Evolutionary conservation across 1,140 invertebrate species (phyloP), one percentile per base, ranked within the genome.

Genomic region (Onthophagus taurus): DNA sequence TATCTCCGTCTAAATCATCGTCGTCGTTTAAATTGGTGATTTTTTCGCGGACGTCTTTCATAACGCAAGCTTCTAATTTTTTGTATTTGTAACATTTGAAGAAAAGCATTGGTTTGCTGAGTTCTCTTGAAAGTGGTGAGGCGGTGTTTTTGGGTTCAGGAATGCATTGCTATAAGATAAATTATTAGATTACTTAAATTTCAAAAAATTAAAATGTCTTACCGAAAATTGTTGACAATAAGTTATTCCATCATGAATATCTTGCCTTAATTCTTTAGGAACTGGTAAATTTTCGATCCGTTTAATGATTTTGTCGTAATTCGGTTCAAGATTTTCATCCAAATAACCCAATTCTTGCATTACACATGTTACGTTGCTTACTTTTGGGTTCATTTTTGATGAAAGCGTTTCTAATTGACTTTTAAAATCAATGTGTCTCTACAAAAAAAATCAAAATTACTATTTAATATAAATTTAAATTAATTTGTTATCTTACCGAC

Each of bases 61-160:
- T 78, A 30, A 78, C 73, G 51, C 77, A 80, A 0, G 77, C 75
- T 59, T 80, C 77, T 11, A 80, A 50, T 57, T 80, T 80, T 60
- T 80, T 80, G 57, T 80, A 75, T 70, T 80, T 78, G 53, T 80
- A 80, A 54, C 77, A 80, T 44, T 75, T 69, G 66, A 80, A 80
- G 69, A 80, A 80, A 60, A 78, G 77, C 72, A 78, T 78, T 0
- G 76, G 75, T 23, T 72, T 68, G 30, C 77, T 70, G 4, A 78
- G 64, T 55, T 80, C 76, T 34, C 73, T 66, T 0, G 75, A 75
- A 0, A 78, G 58, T 0, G 72, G 72, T 1, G 72, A 69, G 44
- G 71, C 71, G 42, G 76, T 72, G 41, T 74, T 72, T 31, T 76
- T 74, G 5, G 73, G 65, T 39, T 80, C 76, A 2, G 77, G 77